Evolutionary conservation across 2,888 invertebrate species (phyloP).

Genomic region (Vesta saturnalis): DNA sequence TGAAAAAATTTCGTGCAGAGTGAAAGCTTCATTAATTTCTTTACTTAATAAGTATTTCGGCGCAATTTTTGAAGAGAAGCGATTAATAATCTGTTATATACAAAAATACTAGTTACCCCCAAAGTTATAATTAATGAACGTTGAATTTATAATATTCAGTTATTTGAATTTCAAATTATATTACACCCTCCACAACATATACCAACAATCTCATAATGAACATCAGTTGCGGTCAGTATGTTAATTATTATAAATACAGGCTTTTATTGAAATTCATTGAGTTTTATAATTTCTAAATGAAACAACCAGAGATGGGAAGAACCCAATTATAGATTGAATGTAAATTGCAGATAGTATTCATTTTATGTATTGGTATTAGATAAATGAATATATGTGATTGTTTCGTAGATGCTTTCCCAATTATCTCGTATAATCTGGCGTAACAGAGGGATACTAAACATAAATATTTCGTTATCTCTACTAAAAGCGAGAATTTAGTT

Average conservation of each 20-base stretch:
- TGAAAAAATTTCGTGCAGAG: background rate
- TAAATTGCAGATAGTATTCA: slow-evolving; percentile 3
- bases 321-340: background rate
- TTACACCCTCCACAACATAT: background rate
- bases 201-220: background rate
- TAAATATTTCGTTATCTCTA: slow-evolving; percentile 32
- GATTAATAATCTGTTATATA: background rate
- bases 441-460: slow-evolving; percentile 26
- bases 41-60: background rate
- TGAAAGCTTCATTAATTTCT: slow-evolving; percentile 8
- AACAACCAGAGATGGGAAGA: background rate
- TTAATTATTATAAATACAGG: background rate
- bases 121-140: slow-evolving; percentile 1
- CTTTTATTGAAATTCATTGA: background rate
- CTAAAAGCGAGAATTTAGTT: slow-evolving; percentile 28
- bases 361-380: slow-evolving; percentile 23
- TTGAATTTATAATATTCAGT: background rate
- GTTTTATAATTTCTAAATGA: background rate
- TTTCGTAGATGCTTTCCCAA: slow-evolving; percentile 29
- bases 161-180: background rate
- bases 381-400: slow-evolving; percentile 30
- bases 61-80: background rate
- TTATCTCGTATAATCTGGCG: slow-evolving; percentile 31
- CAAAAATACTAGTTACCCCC: background rate
- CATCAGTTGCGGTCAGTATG: background rate